These are phyloP conservation scores for Carollia perspicillata DNA, from an alignment of 2,113 vertebrate species.

Conservation along the genomic window DNA sequence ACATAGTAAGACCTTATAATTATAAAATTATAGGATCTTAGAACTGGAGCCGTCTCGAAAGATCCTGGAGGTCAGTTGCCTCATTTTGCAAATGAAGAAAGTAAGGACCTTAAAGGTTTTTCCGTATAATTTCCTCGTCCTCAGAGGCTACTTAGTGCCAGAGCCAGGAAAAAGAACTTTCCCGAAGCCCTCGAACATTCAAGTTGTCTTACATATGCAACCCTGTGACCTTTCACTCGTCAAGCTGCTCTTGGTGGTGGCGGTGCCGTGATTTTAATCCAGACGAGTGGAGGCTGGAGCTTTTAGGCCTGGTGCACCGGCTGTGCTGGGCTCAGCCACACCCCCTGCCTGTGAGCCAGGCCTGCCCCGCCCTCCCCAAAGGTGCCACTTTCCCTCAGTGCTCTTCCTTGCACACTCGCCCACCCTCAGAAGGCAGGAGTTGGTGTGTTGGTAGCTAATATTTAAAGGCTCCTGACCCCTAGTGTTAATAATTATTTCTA, in stretches of 20 bases:
- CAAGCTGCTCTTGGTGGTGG: neutral
- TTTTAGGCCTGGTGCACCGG: rapidly evolving
- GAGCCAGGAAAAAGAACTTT: neutral
- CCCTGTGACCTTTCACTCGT: neutral
- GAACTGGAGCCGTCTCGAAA: neutral
- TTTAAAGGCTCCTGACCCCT: neutral
- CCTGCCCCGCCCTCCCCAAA: rapidly evolving
- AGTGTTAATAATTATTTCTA: neutral
- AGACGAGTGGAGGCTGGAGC: rapidly evolving
- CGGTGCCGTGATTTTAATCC: neutral
- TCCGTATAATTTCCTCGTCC: neutral
- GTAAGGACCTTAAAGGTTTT: neutral
- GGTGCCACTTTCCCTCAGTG: no score
- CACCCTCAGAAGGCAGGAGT: neutral
- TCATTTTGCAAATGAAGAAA: neutral
- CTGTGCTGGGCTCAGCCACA: rapidly evolving
- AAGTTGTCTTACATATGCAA: rapidly evolving
- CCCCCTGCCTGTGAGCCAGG: neutral
- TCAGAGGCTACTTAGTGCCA: neutral
- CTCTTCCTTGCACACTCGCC: neutral
- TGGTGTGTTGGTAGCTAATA: neutral
- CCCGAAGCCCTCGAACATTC: neutral
- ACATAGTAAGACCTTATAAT: neutral
- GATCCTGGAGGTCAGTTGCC: neutral
- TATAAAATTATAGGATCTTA: neutral